Base-by-base conservation (phyloP, 2,888 invertebrate genomes). In the Eubasilissa splendida region DNA sequence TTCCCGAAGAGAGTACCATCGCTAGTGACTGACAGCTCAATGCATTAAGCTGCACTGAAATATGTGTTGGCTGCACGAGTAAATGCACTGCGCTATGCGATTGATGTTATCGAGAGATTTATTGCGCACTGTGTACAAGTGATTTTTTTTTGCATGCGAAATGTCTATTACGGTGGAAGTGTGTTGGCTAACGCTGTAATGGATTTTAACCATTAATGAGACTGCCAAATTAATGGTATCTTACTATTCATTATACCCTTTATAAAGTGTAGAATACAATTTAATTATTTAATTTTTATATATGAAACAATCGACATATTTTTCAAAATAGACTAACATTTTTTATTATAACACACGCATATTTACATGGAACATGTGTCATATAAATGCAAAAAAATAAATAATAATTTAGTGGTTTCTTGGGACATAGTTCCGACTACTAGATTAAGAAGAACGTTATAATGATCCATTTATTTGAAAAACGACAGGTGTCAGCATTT, bases 21-120 rank as follows among this genome's bases (percentile, higher is more conserved):
- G 66, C 66, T 12, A 56, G 12, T 75, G 79, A 79, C 56, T 76
- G 79, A 79, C 79, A 74, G 66, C 58, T 75, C 75, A 79, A 79
- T 79, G 75, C 75, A 79, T 79, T 75, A 42, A 77, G 56, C 68
- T 56, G 56, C 66, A 58, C 14, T 58, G 58, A 68, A 68, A 58
- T 58, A 77, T 68, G 77, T 77, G 77, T 68, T 33, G 56, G 31
- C 8, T 12, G 33, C 71, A 56, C n/a, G 31, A n/a, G 58, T 52
- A 70, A 73, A 56, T 73, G 71, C 58, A 31, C n/a, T 56, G 54
- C 8, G 12, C 71, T 31, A 22, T 11, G 33, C 56, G 71, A 73
- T 73, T 58, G 71, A 73, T 73, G 71, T 56, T 73, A 73, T 73
- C 71, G 33, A 22, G 31, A 54, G 56, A 73, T 73, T 73, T 73